Evolutionary conservation across 2,113 vertebrate species (phyloP).

Genomic region (Mungos mungo): DNA sequence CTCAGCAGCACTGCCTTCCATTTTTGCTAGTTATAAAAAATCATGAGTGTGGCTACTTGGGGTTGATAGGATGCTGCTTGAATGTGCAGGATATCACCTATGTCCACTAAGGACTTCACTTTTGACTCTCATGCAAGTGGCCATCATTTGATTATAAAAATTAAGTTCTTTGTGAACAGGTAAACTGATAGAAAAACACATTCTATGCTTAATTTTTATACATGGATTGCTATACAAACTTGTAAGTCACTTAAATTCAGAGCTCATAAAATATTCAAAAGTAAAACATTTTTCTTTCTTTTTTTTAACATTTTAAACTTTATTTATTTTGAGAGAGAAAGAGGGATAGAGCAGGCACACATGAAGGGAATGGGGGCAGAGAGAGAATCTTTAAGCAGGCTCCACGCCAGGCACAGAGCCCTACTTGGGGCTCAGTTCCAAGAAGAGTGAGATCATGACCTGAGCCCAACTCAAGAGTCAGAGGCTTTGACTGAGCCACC

Average conservation of each 20-base stretch:
- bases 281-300: not conserved
- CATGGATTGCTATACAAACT: slow-evolving; percentile 11
- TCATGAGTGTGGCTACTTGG: not conserved
- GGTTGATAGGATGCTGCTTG: not conserved
- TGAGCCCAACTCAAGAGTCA: too few relatives aligned
- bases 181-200: not conserved
- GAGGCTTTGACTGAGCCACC: too few relatives aligned
- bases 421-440: too few relatives aligned
- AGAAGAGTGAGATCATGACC: too few relatives aligned
- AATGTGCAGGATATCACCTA: not conserved
- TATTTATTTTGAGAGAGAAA: too few relatives aligned
- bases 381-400: too few relatives aligned
- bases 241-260: not conserved
- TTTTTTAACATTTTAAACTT: too few relatives aligned
- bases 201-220: slow-evolving; percentile 9
- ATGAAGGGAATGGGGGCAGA: too few relatives aligned
- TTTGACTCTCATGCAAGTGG: not conserved
- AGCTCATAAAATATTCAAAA: not conserved
- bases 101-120: not conserved
- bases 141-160: slow-evolving; percentile 3
- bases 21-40: slow-evolving; percentile 13
- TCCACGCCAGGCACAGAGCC: too few relatives aligned
- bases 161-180: slow-evolving; percentile 5
- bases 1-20: not conserved
- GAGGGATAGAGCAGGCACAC: too few relatives aligned